A percentile compares a stretch with the other conserved stretches of the same genome.
Evolutionary conservation across 2,113 vertebrate genomes (phyloP).

Genomic region (Melospiza georgiana): DNA sequence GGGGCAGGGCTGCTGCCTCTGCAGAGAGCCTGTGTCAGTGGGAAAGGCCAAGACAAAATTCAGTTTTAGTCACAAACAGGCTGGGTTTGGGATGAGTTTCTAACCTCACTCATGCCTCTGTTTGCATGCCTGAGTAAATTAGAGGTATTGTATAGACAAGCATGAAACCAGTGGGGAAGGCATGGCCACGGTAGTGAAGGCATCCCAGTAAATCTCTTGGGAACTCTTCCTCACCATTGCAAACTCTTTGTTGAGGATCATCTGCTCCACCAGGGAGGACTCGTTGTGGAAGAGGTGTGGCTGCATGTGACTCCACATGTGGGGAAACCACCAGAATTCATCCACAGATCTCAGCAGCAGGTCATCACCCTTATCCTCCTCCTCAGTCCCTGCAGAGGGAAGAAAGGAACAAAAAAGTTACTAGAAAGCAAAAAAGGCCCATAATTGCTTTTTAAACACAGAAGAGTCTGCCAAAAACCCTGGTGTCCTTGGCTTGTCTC

Average conservation of each 20-base stretch:
- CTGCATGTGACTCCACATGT: conserved; percentile 99
- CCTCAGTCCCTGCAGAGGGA: conserved; percentile 81
- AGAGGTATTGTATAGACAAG: accelerated
- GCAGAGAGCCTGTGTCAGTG: background rate
- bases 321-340: conserved; percentile 99
- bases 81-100: background rate
- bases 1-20: background rate
- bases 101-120: background rate
- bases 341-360: conserved; percentile 87
- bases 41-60: background rate
- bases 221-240: conserved; percentile 72
- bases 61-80: background rate
- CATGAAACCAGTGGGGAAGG: background rate
- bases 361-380: conserved; percentile 95
- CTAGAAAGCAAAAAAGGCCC: background rate
- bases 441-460: background rate
- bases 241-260: conserved; percentile 98
- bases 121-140: background rate
- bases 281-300: conserved; percentile 97
- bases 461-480: background rate
- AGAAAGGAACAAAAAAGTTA: background rate
- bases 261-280: conserved; percentile 93
- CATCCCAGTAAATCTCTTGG: background rate
- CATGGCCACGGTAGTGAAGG: background rate
- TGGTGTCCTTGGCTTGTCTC: background rate